Percentiles rank a stretch among this genome's conserved stretches.
phyloP scores from a whole-genome alignment of 2,113 vertebrate genomes.

The Theristicus caerulescens region DNA sequence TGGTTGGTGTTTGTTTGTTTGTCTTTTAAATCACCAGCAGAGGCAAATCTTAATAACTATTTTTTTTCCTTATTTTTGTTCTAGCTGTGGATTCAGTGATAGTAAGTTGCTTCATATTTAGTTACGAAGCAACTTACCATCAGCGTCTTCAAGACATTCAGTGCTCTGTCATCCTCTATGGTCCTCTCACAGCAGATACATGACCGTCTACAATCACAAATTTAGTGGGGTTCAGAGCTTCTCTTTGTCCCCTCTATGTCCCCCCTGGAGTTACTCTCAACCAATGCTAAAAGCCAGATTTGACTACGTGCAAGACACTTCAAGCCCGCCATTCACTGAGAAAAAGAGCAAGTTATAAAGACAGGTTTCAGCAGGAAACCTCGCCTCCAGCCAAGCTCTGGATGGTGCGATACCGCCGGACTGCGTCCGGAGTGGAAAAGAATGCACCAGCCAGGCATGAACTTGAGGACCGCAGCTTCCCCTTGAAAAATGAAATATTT shows the following conservation, averaged over 20 bases:
- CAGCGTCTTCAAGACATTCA: background rate
- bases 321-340: background rate
- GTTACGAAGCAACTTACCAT: background rate
- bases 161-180: background rate
- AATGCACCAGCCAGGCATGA: background rate
- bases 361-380: background rate
- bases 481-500: background rate
- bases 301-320: accelerated
- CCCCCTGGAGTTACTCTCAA: background rate
- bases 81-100: background rate
- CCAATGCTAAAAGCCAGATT: background rate
- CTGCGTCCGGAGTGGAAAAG: background rate
- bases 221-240: background rate
- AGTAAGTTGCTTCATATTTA: background rate
- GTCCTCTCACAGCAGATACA: background rate
- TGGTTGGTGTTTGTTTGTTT: background rate
- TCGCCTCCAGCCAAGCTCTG: background rate
- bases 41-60: background rate
- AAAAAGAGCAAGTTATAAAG: background rate
- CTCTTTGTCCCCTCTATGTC: background rate
- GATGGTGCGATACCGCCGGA: background rate
- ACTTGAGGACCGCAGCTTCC: background rate
- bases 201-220: background rate
- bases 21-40: background rate
- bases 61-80: background rate